These are phyloP conservation scores for Redunca redunca DNA, from an alignment of 2,113 vertebrate species.

Conservation along the genomic window DNA sequence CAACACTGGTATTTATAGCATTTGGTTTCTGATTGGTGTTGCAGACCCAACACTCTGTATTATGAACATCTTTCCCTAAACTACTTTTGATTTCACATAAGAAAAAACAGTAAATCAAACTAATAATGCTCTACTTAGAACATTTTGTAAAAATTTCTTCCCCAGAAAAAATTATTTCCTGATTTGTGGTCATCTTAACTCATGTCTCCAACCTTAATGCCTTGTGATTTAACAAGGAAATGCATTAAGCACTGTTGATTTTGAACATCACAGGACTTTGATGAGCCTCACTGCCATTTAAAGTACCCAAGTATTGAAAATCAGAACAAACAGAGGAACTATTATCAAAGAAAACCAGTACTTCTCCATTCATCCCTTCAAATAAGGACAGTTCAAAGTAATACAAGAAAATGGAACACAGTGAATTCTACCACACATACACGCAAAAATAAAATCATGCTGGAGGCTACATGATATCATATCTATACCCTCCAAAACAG, in stretches of 20 bases:
- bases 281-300: conserved; percentile 68
- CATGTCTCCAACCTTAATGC: conserved; percentile 21
- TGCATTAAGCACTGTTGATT: conserved; percentile 72
- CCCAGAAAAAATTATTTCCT: neutral
- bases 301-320: conserved; percentile 78
- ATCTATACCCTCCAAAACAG: conserved; percentile 77
- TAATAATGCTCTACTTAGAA: neutral
- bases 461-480: conserved; percentile 79
- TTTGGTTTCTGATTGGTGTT: neutral
- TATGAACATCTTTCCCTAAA: neutral
- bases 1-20: neutral
- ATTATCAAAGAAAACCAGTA: conserved; percentile 80
- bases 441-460: conserved; percentile 39
- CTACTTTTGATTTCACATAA: neutral
- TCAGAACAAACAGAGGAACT: conserved; percentile 80
- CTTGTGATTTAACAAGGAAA: conserved; percentile 59
- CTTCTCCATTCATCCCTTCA: conserved; percentile 81
- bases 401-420: conserved; percentile 79
- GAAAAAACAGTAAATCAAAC: neutral
- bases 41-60: neutral
- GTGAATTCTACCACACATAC: conserved; percentile 64
- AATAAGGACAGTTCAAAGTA: conserved; percentile 83
- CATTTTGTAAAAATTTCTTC: neutral
- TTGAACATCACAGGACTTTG: conserved; percentile 76
- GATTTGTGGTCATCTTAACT: neutral